Evolutionary conservation across 2,797 vertebrate genomes (phyloP).

Genomic region (Sebastes oblongus): DNA sequence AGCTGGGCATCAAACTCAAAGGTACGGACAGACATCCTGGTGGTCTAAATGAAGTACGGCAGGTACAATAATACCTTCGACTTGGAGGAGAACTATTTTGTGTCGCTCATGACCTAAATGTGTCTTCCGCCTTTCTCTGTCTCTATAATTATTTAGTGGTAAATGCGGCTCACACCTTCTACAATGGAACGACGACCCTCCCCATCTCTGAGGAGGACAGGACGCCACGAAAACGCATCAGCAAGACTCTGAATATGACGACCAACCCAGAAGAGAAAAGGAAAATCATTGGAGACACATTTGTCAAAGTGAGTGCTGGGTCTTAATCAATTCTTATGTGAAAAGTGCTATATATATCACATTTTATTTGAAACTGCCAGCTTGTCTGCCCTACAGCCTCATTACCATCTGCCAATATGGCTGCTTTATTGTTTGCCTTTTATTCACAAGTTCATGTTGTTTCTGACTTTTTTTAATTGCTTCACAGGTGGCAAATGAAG

Average conservation of each 20-base stretch:
- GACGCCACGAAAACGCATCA: slow-evolving; percentile 97
- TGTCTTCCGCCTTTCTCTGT: neutral
- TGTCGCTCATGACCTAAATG: neutral
- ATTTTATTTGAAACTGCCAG: neutral
- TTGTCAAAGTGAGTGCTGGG: slow-evolving; percentile 89
- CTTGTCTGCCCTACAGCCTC: neutral
- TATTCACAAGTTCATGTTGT: neutral
- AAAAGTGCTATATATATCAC: neutral
- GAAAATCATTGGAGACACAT: slow-evolving; percentile 99
- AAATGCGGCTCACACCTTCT: slow-evolving; percentile 98
- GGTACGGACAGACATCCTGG: slow-evolving; percentile 73
- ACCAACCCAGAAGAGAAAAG: slow-evolving; percentile 98
- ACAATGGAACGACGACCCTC: slow-evolving; percentile 97
- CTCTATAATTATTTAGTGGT: slow-evolving; percentile 83
- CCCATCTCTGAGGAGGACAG: slow-evolving; percentile 98
- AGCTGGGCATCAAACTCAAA: slow-evolving; percentile 97
- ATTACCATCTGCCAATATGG: neutral
- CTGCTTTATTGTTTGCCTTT: neutral
- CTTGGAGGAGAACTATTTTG: neutral
- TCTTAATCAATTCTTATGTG: neutral
- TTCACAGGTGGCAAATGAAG: slow-evolving; percentile 94
- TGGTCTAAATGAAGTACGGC: neutral
- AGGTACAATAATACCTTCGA: neutral
- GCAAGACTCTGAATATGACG: slow-evolving; percentile 99
- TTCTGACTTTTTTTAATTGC: neutral